Conservation (phyloP, 2,113 vertebrate species). For the Anarhynchus alexandrinus region DNA sequence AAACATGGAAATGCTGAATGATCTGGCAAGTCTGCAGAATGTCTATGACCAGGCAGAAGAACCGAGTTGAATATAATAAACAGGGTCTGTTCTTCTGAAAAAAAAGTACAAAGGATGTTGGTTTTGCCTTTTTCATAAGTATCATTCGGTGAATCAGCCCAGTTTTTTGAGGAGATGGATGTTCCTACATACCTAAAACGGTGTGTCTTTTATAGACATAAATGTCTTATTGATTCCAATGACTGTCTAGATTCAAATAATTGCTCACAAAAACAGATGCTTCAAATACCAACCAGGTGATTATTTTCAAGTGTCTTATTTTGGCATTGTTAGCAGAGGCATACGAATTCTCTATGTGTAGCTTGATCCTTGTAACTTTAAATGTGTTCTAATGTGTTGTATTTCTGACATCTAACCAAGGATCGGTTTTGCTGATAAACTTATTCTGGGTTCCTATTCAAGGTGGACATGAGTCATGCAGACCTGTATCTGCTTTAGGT, state of each 20-base stretch:
- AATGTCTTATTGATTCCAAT: background rate
- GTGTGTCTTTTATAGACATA: background rate
- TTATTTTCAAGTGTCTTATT: background rate
- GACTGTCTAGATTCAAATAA: background rate
- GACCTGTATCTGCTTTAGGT: background rate
- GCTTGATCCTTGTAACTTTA: background rate
- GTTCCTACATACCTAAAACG: accelerated
- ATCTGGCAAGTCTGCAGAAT: background rate
- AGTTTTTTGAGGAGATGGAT: background rate
- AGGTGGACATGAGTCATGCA: background rate
- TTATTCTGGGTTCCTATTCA: background rate
- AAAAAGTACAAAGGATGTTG: background rate
- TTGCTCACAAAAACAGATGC: background rate
- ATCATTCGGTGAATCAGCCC: background rate
- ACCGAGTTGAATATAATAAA: background rate
- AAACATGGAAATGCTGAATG: background rate
- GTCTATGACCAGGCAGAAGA: background rate
- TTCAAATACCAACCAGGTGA: background rate
- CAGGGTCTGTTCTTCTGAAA: background rate
- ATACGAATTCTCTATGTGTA: background rate
- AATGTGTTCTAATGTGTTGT: background rate
- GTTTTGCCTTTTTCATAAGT: background rate
- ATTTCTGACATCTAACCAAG: slow-evolving; percentile 9
- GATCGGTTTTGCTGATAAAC: slow-evolving; percentile 35
- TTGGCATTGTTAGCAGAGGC: background rate